Evolutionary conservation across 92 coral and sea anemone species (phyloP).

Genomic region (Parazoanthus darwini): DNA sequence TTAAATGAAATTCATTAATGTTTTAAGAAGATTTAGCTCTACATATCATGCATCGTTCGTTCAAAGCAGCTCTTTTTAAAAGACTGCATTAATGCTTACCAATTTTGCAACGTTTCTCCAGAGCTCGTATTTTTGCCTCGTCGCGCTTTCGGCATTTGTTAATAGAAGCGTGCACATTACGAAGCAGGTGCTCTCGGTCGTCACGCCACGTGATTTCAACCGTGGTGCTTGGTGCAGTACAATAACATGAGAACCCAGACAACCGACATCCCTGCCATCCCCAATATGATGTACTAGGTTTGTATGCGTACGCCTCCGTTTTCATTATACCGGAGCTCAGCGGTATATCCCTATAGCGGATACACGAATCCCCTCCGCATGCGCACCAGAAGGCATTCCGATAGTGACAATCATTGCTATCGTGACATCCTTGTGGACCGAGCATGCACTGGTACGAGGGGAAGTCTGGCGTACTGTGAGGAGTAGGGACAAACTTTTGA

Average conservation of each 20-base stretch:
- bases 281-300: background rate
- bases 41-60: background rate
- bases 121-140: constrained; percentile 14
- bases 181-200: constrained; percentile 6
- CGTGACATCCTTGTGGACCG: constrained; percentile 46
- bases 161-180: background rate
- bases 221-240: constrained; percentile 7
- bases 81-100: background rate
- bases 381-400: constrained; percentile 25
- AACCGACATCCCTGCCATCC: background rate
- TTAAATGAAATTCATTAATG: no score
- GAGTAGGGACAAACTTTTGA: constrained; percentile 45
- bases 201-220: constrained; percentile 16
- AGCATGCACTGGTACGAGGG: constrained; percentile 54
- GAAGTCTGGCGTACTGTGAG: constrained; percentile 23
- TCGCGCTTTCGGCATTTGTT: constrained; percentile 8
- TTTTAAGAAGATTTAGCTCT: no score
- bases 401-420: constrained; percentile 50
- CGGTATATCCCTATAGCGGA: background rate
- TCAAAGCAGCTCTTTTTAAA: background rate
- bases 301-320: background rate
- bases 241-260: background rate
- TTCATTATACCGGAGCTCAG: background rate
- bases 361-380: background rate
- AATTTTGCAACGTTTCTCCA: constrained; percentile 7